phyloP scores from a whole-genome alignment of 2,888 invertebrate genomes.

The Drosophila stalkeri region DNA sequence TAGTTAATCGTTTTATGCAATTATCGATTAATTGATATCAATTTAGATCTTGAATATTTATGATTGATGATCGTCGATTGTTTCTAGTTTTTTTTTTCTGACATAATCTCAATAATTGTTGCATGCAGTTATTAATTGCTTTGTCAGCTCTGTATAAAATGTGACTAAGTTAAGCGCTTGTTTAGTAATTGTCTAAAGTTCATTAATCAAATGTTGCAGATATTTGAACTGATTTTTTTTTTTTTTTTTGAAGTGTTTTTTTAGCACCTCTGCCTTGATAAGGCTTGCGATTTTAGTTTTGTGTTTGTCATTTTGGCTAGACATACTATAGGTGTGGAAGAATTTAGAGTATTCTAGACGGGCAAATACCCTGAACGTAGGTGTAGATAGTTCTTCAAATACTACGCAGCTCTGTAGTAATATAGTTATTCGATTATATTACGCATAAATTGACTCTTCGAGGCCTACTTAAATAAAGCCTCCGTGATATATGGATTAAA shows the following conservation, averaged over 20 bases:
- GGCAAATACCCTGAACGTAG: background rate
- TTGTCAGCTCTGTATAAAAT: background rate
- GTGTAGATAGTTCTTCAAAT: too few relatives aligned
- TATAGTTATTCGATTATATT: too few relatives aligned
- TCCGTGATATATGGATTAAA: too few relatives aligned
- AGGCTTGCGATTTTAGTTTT: background rate
- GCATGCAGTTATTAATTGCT: background rate
- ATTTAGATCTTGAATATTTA: background rate
- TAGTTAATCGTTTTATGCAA: background rate
- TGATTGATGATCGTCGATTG: background rate
- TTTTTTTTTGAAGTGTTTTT: slow-evolving; percentile 19
- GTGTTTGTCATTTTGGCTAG: background rate
- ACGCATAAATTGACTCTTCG: too few relatives aligned
- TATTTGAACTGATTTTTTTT: slow-evolving; percentile 4
- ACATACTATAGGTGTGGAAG: background rate
- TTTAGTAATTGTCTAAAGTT: slow-evolving; percentile 13
- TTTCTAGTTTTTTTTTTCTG: too few relatives aligned
- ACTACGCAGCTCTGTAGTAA: too few relatives aligned
- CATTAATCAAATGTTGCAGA: slow-evolving; percentile 5
- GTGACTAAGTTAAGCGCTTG: background rate
- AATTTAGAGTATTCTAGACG: background rate
- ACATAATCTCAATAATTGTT: background rate
- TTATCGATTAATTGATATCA: background rate
- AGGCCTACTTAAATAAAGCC: too few relatives aligned
- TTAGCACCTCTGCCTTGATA: slow-evolving; percentile 21